Evolutionary conservation across 1,140 invertebrate genomes (phyloP).

Genomic region (Manduca sexta): DNA sequence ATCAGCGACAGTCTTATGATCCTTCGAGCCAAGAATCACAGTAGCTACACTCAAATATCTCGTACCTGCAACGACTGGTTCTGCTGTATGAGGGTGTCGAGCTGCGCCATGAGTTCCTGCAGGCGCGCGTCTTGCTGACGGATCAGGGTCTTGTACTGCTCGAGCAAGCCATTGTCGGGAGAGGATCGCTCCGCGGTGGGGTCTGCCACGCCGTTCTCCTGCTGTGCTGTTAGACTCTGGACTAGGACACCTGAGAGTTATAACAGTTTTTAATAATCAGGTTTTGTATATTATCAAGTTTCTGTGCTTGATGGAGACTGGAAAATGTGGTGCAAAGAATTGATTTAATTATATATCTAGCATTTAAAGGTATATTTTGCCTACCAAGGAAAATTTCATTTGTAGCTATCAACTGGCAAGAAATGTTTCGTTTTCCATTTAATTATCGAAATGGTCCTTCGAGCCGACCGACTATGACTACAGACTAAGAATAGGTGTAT

Average conservation of each 20-base stretch:
- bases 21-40: background rate
- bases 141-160: conserved; percentile 92
- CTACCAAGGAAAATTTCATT: too few relatives aligned
- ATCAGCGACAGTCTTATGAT: background rate
- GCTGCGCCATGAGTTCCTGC: conserved; percentile 75
- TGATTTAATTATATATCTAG: too few relatives aligned
- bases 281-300: too few relatives aligned
- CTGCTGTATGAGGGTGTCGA: conserved; percentile 72
- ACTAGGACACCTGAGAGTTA: conserved; percentile 30
- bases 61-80: conserved; percentile 73
- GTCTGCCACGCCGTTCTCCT: conserved; percentile 19
- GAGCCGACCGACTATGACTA: too few relatives aligned
- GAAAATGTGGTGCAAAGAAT: too few relatives aligned
- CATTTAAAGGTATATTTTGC: too few relatives aligned
- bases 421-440: too few relatives aligned
- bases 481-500: too few relatives aligned
- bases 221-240: conserved; percentile 28
- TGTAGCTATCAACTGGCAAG: too few relatives aligned
- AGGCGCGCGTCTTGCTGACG: conserved; percentile 88
- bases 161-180: conserved; percentile 73
- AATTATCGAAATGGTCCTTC: too few relatives aligned
- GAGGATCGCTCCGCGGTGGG: conserved; percentile 8
- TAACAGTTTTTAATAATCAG: background rate
- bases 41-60: background rate
- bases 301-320: too few relatives aligned